A percentile compares a stretch with the other conserved stretches of the same genome.
Evolutionary conservation across 1,140 invertebrate genomes (phyloP).

Genomic region (Asobara japonica): DNA sequence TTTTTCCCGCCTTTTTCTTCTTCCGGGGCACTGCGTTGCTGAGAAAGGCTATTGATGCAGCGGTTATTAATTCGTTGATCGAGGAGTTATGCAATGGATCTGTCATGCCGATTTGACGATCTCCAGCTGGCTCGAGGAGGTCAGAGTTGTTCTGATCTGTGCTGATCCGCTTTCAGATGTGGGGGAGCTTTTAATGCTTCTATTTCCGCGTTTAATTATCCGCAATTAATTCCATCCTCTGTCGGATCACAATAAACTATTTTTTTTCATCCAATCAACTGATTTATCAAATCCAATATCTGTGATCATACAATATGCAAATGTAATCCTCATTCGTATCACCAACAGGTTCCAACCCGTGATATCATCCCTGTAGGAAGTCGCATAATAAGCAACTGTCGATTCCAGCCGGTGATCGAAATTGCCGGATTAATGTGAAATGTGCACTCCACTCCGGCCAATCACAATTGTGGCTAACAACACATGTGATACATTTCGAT

Average conservation of each 20-base stretch:
- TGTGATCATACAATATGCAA: not conserved
- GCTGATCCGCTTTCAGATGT: not conserved
- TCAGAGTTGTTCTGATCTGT: not conserved
- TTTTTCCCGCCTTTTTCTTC: not conserved
- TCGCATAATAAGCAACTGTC: slow-evolving; percentile 6
- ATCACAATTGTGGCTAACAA: not conserved
- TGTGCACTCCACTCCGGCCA: not conserved
- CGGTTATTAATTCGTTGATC: not conserved
- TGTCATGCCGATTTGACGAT: not conserved
- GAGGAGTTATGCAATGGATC: not conserved
- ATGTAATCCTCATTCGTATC: not conserved
- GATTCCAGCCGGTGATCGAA: not conserved
- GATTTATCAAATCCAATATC: not conserved
- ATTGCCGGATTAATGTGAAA: not conserved
- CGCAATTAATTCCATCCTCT: not conserved
- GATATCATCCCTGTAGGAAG: not conserved
- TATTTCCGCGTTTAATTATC: not conserved
- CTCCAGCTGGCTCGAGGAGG: not conserved
- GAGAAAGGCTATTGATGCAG: not conserved
- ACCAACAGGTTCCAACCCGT: not conserved
- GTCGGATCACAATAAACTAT: not conserved
- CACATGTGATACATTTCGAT: not conserved
- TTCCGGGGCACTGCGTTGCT: not conserved
- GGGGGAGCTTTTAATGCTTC: not conserved
- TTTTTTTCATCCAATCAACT: not conserved